Base-by-base conservation (phyloP, 2,888 invertebrate genomes). In the Linhomoeus sp. region DNA sequence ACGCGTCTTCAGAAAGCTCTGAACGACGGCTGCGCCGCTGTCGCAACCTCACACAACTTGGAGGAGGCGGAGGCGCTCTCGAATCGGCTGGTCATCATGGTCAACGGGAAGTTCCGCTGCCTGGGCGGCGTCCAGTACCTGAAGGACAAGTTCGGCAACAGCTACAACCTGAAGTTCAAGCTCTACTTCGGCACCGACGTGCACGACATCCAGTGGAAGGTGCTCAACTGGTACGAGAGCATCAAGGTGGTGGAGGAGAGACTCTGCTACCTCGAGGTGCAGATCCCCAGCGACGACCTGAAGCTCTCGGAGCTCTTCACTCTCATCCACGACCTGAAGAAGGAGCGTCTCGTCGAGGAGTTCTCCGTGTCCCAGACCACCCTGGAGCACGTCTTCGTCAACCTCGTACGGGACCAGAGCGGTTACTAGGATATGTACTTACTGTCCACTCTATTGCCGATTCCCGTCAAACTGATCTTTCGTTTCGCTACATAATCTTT, bases 51-150 rank as follows among this genome's bases (percentile, higher is more conserved):
- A 2, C 47, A 47, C 29, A 45, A 43, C 36, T 49, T 51, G 51
- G 51, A 51, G 20, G 51, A 51, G 25, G 49, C 49, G 33, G 51
- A 51, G 25, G 37, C 45, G 33, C 25, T 51, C 15, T 51, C 49
- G 26, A 14, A 45, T 36, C 49, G 51, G 2, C 47, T 51, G 14
- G 51, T 47, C 17, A 51, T 51, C 44, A 51, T 51, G 51, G 51
- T 49, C 29, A 47, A 47, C 26, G 51, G 51, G 12, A 5, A 29
- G 12, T 45, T 51, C 26, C 41, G 26, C 17, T 51, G 51, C 40
- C n/a, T 51, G n/a, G 51, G 51, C 17, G 47, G 49, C 20, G 47
- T 49, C 3, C 51, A 51, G 45, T 45, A 51, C 25, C 29, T 51
- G 40, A 51, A 51, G 22, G 42, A 44, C 43, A 50, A 41, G 46